phyloP scores from a whole-genome alignment of 2,888 invertebrate species.

The Tinea semifulvella region DNA sequence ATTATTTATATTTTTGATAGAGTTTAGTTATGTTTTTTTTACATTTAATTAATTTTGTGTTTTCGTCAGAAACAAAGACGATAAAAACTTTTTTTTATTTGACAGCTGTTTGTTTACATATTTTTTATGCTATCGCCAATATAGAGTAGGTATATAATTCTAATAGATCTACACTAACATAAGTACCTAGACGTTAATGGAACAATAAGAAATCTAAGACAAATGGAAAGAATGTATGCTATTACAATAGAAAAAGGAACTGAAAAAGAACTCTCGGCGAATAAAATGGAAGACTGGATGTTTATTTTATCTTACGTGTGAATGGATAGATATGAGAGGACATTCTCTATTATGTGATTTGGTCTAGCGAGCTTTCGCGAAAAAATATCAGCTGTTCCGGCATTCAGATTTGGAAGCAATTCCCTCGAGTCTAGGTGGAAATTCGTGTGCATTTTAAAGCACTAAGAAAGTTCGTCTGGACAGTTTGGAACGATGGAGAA shows the following conservation, averaged over 20 bases:
- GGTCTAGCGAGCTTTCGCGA: conserved; percentile 12
- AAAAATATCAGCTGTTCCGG: background rate
- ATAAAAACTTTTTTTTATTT: too few species aligned
- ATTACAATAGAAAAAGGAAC: conserved; percentile 37
- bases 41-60: too few species aligned
- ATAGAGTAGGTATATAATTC: background rate
- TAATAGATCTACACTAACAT: too few species aligned
- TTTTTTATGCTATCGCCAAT: background rate
- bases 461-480: background rate
- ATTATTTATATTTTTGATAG: too few species aligned
- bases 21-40: too few species aligned
- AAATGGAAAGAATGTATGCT: conserved; percentile 49
- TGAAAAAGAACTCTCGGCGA: conserved; percentile 1
- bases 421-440: background rate
- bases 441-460: conserved; percentile 2
- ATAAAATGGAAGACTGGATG: conserved; percentile 19
- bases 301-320: conserved; percentile 46
- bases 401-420: background rate
- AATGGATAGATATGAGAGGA: conserved; percentile 22
- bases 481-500: background rate
- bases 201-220: conserved; percentile 62
- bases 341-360: conserved; percentile 14
- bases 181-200: conserved; percentile 40
- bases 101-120: too few species aligned
- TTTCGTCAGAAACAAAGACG: too few species aligned